Evolutionary conservation across 2,113 vertebrate genomes (phyloP).

Genomic region (Turdus rufiventris): DNA sequence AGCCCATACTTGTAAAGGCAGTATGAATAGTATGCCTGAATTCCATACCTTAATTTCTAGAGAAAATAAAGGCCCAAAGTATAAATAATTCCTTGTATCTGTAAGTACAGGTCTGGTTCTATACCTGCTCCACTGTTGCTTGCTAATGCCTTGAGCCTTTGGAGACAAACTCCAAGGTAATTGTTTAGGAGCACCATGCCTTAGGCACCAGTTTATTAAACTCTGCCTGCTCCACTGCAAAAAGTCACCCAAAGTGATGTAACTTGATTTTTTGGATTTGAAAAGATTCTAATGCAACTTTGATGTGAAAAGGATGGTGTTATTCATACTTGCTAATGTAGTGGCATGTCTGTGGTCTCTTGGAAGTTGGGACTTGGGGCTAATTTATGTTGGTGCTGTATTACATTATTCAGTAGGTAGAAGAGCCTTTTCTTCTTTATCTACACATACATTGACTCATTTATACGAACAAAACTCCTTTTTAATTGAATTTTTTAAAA

Average conservation of each 20-base stretch:
- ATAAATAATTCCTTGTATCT: background rate
- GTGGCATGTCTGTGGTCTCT: background rate
- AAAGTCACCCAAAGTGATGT: background rate
- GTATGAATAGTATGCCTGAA: background rate
- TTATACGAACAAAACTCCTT: background rate
- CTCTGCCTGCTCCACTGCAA: background rate
- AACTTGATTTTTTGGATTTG: background rate
- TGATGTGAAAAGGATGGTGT: background rate
- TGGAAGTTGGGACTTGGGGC: background rate
- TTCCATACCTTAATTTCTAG: background rate
- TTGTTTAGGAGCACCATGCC: background rate
- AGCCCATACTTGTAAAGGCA: background rate
- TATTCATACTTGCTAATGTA: background rate
- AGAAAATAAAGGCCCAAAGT: background rate
- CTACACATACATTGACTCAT: background rate
- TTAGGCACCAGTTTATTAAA: background rate
- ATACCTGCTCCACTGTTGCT: background rate
- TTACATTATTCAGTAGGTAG: conserved; percentile 18
- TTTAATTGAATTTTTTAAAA: background rate
- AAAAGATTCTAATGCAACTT: background rate
- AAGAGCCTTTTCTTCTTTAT: background rate
- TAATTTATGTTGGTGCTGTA: conserved; percentile 30
- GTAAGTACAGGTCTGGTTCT: background rate
- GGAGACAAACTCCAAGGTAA: background rate
- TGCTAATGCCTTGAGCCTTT: background rate